Evolutionary conservation across 92 coral and sea anemone genomes (phyloP).

Genomic region (Phenganax stokvisi): DNA sequence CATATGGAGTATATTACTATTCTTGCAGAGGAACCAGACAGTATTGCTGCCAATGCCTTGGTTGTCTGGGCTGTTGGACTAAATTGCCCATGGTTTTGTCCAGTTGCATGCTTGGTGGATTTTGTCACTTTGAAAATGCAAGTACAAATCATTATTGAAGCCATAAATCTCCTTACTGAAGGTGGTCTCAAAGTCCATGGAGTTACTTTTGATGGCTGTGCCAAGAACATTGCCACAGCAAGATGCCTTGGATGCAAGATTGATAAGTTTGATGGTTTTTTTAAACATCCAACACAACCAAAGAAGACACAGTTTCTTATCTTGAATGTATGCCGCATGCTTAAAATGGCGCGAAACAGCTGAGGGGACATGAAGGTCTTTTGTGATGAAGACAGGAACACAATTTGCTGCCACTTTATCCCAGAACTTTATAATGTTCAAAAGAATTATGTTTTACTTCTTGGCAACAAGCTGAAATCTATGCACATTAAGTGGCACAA

Average conservation of each 20-base stretch:
- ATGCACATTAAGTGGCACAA: too few species aligned
- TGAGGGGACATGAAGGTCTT: not conserved
- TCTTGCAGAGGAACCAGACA: not conserved
- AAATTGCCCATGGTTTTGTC: not conserved
- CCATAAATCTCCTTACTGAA: not conserved
- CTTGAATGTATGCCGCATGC: not conserved
- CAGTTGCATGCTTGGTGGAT: not conserved
- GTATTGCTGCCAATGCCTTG: not conserved
- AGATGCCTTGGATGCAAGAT: not conserved
- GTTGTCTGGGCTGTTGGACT: not conserved
- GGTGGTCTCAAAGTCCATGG: conserved; percentile 2
- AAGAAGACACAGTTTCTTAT: not conserved
- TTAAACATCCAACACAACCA: too few species aligned
- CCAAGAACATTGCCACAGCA: not conserved
- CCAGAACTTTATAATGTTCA: not conserved
- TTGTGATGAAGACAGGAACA: not conserved
- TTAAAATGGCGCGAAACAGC: too few species aligned
- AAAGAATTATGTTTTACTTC: not conserved
- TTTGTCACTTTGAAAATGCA: not conserved
- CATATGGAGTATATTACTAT: too few species aligned
- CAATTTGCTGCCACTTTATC: not conserved
- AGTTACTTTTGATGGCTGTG: conserved; percentile 1
- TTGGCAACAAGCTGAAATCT: not conserved
- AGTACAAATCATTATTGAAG: too few species aligned
- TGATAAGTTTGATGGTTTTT: not conserved